Base-by-base conservation (phyloP, 2,888 invertebrate genomes). In the Ichneumon xanthorius region DNA sequence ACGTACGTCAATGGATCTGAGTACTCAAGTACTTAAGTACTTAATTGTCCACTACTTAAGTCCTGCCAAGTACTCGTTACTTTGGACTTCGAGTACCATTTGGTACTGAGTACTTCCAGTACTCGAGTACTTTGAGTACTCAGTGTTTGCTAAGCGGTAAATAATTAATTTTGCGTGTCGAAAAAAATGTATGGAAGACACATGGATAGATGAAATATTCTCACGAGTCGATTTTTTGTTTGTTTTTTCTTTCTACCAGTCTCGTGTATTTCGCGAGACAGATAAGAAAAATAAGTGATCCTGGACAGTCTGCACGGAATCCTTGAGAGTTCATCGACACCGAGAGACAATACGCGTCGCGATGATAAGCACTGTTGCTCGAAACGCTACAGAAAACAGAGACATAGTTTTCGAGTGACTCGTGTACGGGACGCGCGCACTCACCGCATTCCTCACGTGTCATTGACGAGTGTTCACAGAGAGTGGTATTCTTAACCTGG, bases 391-490 rank as follows among this genome's bases (percentile, higher is more conserved):
- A 40, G 40, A 45, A 33, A 48, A 26, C 48, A 22, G 70, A 72
- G 26, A 70, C 50, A 48, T 16, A 48, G 19, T 30, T 67, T 14
- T 58, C 22, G 58, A 26, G 53, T 16, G 37, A 65, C 37, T 76
- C 33, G 63, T 30, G 11, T 84, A 80, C 65, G 82, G 63, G 86
- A 82, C 88, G 85, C 19, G 63, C 61, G 53, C 30, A 82, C 92
- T 92, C 88, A 92, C 91, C 90, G 90, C 92, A 91, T 92, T 92
- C 90, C 90, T 90, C 87, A 87, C 90, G 90, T 91, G 91, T 93
- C 92, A 92, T 90, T 88, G 90, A 90, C 90, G 89, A 90, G 88
- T 89, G 89, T 90, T 90, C 67, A 89, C 80, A 89, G 87, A 90
- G 89, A 89, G 87, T 89, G 89, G 89, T 90, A 91, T 90, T 91